phyloP scores from a whole-genome alignment of 2,888 invertebrate genomes.

The Heliconius hortense region DNA sequence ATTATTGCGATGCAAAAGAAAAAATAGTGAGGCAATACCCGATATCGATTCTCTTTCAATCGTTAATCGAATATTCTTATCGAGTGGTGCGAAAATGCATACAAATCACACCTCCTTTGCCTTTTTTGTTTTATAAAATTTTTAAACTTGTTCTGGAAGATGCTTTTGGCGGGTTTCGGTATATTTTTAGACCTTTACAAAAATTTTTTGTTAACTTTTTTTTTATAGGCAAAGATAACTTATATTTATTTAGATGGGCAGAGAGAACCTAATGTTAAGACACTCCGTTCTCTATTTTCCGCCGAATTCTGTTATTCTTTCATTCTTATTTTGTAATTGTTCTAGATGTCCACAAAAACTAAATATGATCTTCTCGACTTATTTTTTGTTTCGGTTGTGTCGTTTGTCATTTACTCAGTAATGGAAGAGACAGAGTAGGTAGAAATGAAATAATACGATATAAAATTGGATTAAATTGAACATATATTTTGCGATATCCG shows the following conservation, averaged over 20 bases:
- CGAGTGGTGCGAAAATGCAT: conserved; percentile 70
- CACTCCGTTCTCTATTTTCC: too few species aligned
- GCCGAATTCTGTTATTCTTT: too few species aligned
- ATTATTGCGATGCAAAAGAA: conserved; percentile 28
- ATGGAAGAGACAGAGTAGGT: too few species aligned
- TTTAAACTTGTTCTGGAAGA: conserved; percentile 64
- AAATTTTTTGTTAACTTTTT: too few species aligned
- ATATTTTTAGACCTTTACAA: conserved; percentile 52
- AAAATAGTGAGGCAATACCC: conserved; percentile 49
- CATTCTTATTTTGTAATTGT: too few species aligned
- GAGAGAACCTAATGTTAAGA: too few species aligned
- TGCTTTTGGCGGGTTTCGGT: conserved; percentile 48
- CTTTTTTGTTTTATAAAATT: neutral
- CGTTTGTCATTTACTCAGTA: too few species aligned
- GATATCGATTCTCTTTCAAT: conserved; percentile 63
- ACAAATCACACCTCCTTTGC: conserved; percentile 72
- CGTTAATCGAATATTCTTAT: conserved; percentile 67
- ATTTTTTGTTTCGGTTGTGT: neutral
- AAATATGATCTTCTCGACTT: neutral
- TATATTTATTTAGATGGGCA: too few species aligned
- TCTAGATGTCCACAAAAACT: too few species aligned
- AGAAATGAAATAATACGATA: neutral
- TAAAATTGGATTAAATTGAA: neutral
- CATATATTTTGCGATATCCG: neutral
- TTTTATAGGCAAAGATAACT: too few species aligned